Conservation (phyloP, 2,888 invertebrate genomes). For the Neuroscelio doddi region DNA sequence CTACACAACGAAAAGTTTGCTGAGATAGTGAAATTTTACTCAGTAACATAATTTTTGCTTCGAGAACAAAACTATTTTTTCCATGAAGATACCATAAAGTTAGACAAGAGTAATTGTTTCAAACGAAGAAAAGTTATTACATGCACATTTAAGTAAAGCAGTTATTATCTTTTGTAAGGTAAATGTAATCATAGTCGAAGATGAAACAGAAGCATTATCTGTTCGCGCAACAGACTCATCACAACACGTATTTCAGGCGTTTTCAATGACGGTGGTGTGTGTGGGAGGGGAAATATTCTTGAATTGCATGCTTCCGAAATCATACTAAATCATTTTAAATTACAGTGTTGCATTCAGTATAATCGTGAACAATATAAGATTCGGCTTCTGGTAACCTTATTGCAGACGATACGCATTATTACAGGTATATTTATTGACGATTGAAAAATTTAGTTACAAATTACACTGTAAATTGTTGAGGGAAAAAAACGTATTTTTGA, state of each 20-base stretch:
- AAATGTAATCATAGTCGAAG: slow-evolving; percentile 23
- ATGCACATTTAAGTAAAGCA: slow-evolving; percentile 3
- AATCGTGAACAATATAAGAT: slow-evolving; percentile 36
- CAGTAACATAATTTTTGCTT: too few species aligned
- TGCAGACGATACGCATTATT: too few species aligned
- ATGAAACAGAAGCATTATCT: slow-evolving; percentile 30
- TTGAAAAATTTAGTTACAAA: too few species aligned
- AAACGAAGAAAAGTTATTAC: slow-evolving; percentile 14
- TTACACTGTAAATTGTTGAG: too few species aligned
- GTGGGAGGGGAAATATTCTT: slow-evolving; percentile 36
- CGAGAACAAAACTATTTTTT: too few species aligned
- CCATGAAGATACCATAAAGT: too few species aligned
- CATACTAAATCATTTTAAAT: slow-evolving; percentile 45
- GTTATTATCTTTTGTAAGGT: slow-evolving; percentile 23
- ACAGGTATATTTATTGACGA: too few species aligned
- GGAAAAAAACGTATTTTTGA: too few species aligned
- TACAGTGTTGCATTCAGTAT: slow-evolving; percentile 37
- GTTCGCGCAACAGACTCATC: slow-evolving; percentile 11
- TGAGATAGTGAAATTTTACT: too few species aligned
- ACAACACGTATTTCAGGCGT: slow-evolving; percentile 28
- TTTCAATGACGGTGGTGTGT: slow-evolving; percentile 20
- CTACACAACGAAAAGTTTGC: too few species aligned
- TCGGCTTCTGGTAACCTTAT: slow-evolving; percentile 32
- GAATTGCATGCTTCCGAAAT: slow-evolving; percentile 43
- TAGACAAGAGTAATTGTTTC: too few species aligned